These are phyloP conservation scores for Myotis lucifugus DNA, from an alignment of 2,113 vertebrate species.

Conservation along the genomic window DNA sequence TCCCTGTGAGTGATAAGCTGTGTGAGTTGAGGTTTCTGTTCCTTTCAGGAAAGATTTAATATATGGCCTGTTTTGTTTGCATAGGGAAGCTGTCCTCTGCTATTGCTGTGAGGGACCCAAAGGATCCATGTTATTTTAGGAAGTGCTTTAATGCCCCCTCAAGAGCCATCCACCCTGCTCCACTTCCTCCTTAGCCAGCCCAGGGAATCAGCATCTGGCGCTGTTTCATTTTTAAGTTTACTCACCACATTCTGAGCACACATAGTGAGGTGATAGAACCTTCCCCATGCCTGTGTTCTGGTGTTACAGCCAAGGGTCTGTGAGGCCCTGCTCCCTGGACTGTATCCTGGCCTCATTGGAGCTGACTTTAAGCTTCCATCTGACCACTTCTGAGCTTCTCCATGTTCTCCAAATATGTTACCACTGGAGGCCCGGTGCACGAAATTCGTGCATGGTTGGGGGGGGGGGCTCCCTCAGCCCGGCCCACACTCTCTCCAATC, in stretches of 20 bases:
- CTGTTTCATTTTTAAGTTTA: not conserved
- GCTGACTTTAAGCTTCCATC: not conserved
- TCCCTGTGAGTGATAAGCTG: not conserved
- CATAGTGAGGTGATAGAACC: not conserved
- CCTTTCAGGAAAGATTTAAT: not conserved
- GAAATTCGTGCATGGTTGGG: too few species aligned
- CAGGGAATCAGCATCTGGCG: not conserved
- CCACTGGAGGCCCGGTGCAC: too few species aligned
- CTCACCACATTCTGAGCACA: too few species aligned
- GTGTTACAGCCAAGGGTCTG: not conserved
- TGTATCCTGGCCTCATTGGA: accelerated
- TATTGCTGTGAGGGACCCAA: accelerated
- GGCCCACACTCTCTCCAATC: too few species aligned
- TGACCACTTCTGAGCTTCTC: not conserved
- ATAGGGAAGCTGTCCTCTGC: not conserved
- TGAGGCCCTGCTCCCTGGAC: not conserved
- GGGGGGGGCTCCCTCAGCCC: too few species aligned
- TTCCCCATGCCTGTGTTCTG: not conserved
- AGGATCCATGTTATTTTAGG: not conserved
- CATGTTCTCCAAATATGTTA: not conserved
- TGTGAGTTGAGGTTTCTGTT: not conserved
- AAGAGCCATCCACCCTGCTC: not conserved
- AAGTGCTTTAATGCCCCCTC: not conserved
- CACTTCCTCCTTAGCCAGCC: not conserved
- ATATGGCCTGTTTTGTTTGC: not conserved